Base-by-base conservation (phyloP, 1,140 invertebrate species). In the Formica exsecta region DNA sequence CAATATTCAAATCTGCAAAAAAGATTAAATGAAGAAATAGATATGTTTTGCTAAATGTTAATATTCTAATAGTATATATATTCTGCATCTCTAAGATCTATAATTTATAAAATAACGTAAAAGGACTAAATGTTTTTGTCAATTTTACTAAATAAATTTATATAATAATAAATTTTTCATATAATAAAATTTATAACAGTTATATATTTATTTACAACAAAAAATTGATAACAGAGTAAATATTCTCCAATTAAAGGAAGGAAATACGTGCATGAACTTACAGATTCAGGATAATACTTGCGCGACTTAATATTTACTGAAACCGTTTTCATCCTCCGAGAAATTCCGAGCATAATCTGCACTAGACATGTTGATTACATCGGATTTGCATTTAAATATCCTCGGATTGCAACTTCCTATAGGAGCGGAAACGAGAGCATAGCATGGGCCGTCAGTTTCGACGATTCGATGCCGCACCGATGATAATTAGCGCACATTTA, bases 311-410 rank as follows among this genome's bases (percentile, higher is more conserved):
- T 73, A 11, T 38, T 44, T 16, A n/a, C 11, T 32, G 29, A 59
- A 59, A 44, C 41, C 38, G 25, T 54, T 59, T 36, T 6, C n/a
- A 48, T 3, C 11, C 9, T 54, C 5, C 4, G 36, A 68, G 32
- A 38, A 41, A 80, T 80, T 9, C 6, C 16, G 13, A 38, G 22
- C 44, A 11, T 79, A 79, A 80, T 59, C 32, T 13, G 48, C 3
- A 16, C 29, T 3, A 13, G 64, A 32, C 38, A 73, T 7, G 25
- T 36, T 48, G 79, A 83, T 73, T 73, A 73, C 44, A 38, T 36
- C 13, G 13, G 6, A 61, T 59, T 83, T 71, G 9, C 51, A 81
- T 81, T 81, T 59, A 81, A 81, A 81, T 81, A 59, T 71, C 25
- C 16, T 25, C 44, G 25, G 11, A 71, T 61, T 61, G 68, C 38